Evolutionary conservation across 1,140 invertebrate genomes (phyloP).

Genomic region (Bombus haemorrhoidalis): DNA sequence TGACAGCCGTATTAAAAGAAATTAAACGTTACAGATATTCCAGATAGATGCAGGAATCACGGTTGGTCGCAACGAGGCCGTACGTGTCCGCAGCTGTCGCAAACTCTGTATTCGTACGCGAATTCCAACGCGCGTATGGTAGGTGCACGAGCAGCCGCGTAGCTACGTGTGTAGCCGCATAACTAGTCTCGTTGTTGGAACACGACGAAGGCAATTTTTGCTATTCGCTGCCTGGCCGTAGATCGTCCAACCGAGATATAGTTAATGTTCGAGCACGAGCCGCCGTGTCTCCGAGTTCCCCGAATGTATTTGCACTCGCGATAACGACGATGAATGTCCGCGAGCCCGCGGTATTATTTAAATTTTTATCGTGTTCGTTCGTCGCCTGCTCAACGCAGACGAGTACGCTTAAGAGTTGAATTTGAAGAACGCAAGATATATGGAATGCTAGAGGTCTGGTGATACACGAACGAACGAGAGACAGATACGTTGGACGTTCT

Average conservation of each 20-base stretch:
- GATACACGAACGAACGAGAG: neutral
- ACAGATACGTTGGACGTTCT: neutral
- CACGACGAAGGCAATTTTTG: constrained; percentile 16
- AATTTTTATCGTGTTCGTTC: constrained; percentile 35
- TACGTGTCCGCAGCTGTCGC: neutral
- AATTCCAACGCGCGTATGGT: neutral
- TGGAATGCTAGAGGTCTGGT: neutral
- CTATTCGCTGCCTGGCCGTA: neutral
- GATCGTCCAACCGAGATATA: constrained; percentile 22
- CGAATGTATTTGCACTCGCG: constrained; percentile 21
- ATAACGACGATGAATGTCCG: constrained; percentile 37
- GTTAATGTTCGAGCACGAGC: constrained; percentile 20
- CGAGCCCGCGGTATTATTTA: constrained; percentile 8
- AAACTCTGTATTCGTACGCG: neutral
- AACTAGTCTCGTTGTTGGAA: neutral
- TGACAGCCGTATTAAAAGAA: neutral
- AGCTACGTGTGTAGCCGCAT: neutral
- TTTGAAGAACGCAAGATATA: neutral
- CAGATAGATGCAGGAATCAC: neutral
- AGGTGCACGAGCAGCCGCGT: neutral
- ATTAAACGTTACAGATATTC: neutral
- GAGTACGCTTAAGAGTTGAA: neutral
- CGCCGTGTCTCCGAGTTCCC: neutral
- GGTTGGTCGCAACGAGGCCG: neutral
- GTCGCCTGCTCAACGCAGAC: neutral